Evolutionary conservation across 2,888 invertebrate species (phyloP).

Genomic region (Ophonus ardosiacus): DNA sequence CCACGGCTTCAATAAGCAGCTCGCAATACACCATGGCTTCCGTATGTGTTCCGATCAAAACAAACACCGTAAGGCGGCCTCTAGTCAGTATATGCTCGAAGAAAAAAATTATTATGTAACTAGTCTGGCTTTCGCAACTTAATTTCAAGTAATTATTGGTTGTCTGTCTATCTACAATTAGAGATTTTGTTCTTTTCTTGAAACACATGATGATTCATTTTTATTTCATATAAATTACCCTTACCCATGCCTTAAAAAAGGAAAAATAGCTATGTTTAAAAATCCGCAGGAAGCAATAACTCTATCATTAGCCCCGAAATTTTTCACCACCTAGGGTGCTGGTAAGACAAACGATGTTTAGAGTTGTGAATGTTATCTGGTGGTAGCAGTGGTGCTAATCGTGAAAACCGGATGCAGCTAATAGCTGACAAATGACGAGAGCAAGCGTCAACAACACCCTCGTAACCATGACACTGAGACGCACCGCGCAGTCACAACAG

Average conservation of each 20-base stretch:
- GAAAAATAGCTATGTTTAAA: conserved; percentile 1
- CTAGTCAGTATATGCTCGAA: no score
- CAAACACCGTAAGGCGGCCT: no score
- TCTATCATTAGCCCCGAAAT: background rate
- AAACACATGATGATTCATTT: background rate
- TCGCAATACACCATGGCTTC: no score
- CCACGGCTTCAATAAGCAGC: no score
- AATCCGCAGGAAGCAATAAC: conserved; percentile 26
- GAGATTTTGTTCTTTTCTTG: no score
- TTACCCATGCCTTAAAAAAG: background rate
- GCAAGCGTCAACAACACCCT: conserved; percentile 52
- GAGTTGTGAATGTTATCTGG: conserved; percentile 19
- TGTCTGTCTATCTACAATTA: no score
- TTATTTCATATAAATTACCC: background rate
- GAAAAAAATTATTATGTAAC: no score
- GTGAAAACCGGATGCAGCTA: conserved; percentile 55
- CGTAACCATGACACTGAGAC: conserved; percentile 15
- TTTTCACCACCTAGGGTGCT: conserved; percentile 7
- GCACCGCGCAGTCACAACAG: background rate
- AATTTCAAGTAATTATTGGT: no score
- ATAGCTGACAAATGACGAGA: conserved; percentile 53
- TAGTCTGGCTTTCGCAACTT: no score
- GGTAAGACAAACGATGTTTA: conserved; percentile 19
- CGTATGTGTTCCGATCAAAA: no score
- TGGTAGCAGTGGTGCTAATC: conserved; percentile 29